Conservation (phyloP, 2,113 vertebrate species). For the Cygnus buccinator region DNA sequence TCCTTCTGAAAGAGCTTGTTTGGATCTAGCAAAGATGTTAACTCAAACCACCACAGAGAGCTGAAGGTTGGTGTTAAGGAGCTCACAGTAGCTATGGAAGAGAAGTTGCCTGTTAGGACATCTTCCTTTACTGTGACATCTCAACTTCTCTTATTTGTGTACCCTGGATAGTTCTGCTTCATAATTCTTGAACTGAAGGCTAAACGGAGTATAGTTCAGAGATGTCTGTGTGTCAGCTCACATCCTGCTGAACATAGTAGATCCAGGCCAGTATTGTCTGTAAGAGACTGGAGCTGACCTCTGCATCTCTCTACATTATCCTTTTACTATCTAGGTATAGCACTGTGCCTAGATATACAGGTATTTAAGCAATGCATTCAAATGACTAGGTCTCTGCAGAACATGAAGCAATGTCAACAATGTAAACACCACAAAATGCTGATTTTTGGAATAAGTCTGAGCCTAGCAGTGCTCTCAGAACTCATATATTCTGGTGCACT, state of each 20-base stretch:
- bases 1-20: background rate
- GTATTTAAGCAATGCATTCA: background rate
- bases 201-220: background rate
- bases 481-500: background rate
- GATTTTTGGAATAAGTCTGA: background rate
- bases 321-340: background rate
- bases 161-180: background rate
- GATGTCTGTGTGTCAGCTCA: background rate
- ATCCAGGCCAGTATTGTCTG: background rate
- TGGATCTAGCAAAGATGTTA: background rate
- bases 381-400: background rate
- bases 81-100: fast-evolving
- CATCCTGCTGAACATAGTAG: background rate
- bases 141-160: background rate
- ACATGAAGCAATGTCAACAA: background rate
- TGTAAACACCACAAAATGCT: background rate
- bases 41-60: background rate
- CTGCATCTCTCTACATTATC: background rate
- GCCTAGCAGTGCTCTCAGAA: background rate
- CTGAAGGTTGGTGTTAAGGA: background rate
- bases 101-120: background rate
- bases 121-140: background rate
- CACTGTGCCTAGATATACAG: background rate
- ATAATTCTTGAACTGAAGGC: background rate
- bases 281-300: background rate